Evolutionary conservation across 2,888 invertebrate genomes (phyloP).

Genomic region (Tryphoninae sp.): DNA sequence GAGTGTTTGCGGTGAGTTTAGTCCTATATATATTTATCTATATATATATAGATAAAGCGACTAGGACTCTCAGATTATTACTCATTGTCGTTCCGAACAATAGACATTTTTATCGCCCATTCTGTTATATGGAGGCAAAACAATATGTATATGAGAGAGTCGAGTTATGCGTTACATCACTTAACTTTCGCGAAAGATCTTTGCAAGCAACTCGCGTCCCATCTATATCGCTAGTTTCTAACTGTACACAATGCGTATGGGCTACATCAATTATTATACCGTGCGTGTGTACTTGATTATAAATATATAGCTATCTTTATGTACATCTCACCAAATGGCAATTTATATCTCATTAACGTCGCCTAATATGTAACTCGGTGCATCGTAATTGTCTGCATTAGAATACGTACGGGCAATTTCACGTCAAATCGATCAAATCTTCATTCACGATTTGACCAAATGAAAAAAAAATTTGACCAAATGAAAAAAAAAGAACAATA

Average conservation of each 20-base stretch:
- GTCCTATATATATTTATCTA: background rate
- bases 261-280: conserved; percentile 63
- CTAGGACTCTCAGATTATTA: conserved; percentile 40
- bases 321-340: conserved; percentile 71
- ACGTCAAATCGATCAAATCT: no score
- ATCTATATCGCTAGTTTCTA: conserved; percentile 30
- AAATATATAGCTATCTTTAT: conserved; percentile 12
- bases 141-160: conserved; percentile 29
- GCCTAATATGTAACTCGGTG: conserved; percentile 69
- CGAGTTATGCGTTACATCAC: conserved; percentile 64
- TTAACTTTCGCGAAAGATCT: conserved; percentile 65
- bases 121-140: conserved; percentile 25
- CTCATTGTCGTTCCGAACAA: conserved; percentile 50
- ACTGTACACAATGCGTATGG: conserved; percentile 60
- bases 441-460: no score
- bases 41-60: background rate
- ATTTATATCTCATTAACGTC: conserved; percentile 72
- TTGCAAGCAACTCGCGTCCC: conserved; percentile 27
- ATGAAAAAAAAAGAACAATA: no score
- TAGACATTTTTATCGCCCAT: conserved; percentile 36
- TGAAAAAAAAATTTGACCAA: no score
- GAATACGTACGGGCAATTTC: background rate
- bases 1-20: conserved; percentile 1
- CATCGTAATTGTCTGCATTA: conserved; percentile 4
- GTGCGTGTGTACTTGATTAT: conserved; percentile 28